Evolutionary conservation across 1,140 invertebrate genomes (phyloP), one percentile per base, ranked within the genome.

Genomic region (Plutomurus gul): DNA sequence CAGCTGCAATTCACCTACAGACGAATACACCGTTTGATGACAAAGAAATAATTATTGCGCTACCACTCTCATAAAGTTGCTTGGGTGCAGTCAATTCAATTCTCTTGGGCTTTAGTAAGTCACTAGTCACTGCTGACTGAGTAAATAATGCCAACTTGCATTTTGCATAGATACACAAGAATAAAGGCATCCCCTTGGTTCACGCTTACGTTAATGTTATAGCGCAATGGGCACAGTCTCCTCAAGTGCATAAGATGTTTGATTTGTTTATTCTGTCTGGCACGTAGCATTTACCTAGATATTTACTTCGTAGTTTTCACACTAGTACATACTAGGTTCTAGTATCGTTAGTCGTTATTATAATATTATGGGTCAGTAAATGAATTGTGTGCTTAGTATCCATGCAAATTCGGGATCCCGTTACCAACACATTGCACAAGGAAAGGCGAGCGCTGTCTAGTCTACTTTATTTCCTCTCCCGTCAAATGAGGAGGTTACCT

Each of bases 1-100:
- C 56, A 65, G 56, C 18, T 65, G 30, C 13, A 13, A 18, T 49
- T 65, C 56, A 65, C 27, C 56, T 65, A 36, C 27, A 65, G 56
- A 65, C 56, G 36, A 65, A 65, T 65, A 65, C 30, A 65, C 56
- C 56, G 56, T 65, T 65, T 65, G 56, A 65, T 65, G 56, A 65
- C 56, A 65, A 65, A 65, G 27, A 43, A 43, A 43, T 43, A 43
- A 43, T 8, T 43, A n/a, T 43, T 13, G 7, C 10, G n/a, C n/a
- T 13, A 43, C 10, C 2, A 2, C n/a, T 3, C 7, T 10, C 39
- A 13, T 13, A 22, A 51, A 51, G 47, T 22, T 51, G 47, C 47
- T 51, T 51, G 47, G 47, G 47, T 51, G 47, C 47, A 22, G 25
- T 18, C 47, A n/a, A 51, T 51, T 51, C 20, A 51, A 22, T 51